Percentiles rank a stretch among this genome's conserved stretches.
Conservation (phyloP, 2,888 invertebrate species). For the Athetis lepigone region DNA sequence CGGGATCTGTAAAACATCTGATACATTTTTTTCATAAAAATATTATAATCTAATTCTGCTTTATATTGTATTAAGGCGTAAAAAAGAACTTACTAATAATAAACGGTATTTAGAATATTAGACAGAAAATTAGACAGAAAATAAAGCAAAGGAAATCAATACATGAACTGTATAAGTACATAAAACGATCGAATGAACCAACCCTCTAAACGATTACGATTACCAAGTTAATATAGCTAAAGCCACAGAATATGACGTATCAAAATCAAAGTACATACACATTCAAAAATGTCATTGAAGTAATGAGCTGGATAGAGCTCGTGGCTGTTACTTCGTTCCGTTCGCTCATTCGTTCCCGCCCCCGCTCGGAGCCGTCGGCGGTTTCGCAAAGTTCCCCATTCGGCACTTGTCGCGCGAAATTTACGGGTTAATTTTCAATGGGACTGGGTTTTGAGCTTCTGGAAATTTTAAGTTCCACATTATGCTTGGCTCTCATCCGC, state of each 20-base stretch:
- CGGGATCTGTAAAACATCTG: not conserved
- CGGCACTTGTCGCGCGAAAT: constrained; percentile 89
- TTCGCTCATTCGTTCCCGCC: constrained; percentile 56
- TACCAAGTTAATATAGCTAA: constrained; percentile 7
- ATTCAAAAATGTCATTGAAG: too few relatives aligned
- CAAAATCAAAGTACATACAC: constrained; percentile 64
- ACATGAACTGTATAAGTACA: not conserved
- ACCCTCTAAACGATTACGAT: constrained; percentile 1
- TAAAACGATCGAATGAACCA: not conserved
- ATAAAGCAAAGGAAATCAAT: not conserved
- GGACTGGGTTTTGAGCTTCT: constrained; percentile 82
- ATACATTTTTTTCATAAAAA: not conserved
- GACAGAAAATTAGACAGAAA: too few relatives aligned
- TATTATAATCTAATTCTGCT: not conserved
- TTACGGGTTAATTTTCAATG: constrained; percentile 90
- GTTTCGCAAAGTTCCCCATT: constrained; percentile 87
- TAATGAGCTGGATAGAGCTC: constrained; percentile 80
- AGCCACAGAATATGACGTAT: constrained; percentile 56
- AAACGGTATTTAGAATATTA: not conserved
- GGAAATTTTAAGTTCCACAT: constrained; percentile 83
- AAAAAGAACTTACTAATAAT: not conserved
- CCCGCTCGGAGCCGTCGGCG: constrained; percentile 80
- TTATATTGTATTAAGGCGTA: too few relatives aligned
- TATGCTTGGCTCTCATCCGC: constrained; percentile 74
- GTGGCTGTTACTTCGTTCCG: constrained; percentile 60